Conservation (phyloP, 2,888 invertebrate genomes). For the Pterostichus madidus region DNA sequence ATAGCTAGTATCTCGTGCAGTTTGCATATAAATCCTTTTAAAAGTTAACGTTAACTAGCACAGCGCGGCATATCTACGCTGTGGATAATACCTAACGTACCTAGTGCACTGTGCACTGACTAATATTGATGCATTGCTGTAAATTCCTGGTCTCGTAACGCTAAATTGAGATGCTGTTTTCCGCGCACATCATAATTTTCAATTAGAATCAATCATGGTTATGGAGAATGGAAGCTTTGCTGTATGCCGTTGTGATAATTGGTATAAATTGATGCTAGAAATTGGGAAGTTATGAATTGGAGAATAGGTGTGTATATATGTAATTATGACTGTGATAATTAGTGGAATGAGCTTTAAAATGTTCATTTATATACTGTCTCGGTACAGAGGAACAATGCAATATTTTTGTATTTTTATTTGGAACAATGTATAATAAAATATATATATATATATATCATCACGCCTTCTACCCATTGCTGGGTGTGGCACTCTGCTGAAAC, state of each 20-base stretch:
- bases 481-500: no score
- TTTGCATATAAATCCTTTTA: conserved; percentile 18
- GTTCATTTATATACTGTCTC: no score
- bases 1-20: conserved; percentile 9
- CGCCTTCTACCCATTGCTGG: no score
- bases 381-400: no score
- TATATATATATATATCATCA: no score
- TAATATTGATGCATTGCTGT: conserved; percentile 19
- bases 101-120: not conserved
- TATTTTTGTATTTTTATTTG: no score
- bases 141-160: not conserved
- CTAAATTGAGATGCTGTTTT: conserved; percentile 14
- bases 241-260: conserved; percentile 34
- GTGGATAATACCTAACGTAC: not conserved
- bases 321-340: no score
- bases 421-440: no score
- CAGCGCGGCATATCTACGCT: not conserved
- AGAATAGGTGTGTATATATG: not conserved
- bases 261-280: conserved; percentile 20
- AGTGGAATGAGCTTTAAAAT: no score
- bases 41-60: not conserved
- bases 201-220: conserved; percentile 46
- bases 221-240: conserved; percentile 1
- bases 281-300: not conserved
- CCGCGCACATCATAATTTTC: conserved; percentile 21